A percentile compares a stretch with the other conserved stretches of the same genome.
phyloP scores from a whole-genome alignment of 2,113 vertebrate genomes.

The Trachemys scripta region DNA sequence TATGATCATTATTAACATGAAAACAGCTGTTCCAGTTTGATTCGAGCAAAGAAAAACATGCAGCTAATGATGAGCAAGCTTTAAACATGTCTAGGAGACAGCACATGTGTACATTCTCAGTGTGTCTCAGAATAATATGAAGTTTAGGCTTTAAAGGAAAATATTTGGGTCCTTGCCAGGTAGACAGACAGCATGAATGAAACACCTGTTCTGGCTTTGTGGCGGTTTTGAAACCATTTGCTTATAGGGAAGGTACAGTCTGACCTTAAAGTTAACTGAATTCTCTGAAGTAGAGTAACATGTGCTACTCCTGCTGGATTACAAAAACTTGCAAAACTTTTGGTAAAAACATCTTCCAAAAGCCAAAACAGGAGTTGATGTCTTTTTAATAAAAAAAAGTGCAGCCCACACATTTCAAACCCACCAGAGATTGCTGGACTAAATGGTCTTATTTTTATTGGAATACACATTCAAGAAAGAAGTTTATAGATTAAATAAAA shows the following conservation, averaged over 20 bases:
- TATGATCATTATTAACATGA: slow-evolving; percentile 44
- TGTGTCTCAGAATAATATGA: neutral
- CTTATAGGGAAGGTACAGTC: slow-evolving; percentile 66
- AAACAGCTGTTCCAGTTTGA: slow-evolving; percentile 58
- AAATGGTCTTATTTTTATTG: neutral
- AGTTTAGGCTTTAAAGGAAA: slow-evolving; percentile 56
- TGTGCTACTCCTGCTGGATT: slow-evolving; percentile 5
- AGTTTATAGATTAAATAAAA: slow-evolving; percentile 16
- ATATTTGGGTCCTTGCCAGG: slow-evolving; percentile 70
- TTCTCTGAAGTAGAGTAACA: slow-evolving; percentile 65
- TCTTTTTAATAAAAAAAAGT: neutral
- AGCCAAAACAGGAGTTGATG: slow-evolving; percentile 28
- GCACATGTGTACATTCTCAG: neutral
- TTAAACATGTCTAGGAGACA: slow-evolving; percentile 2
- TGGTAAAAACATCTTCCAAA: neutral
- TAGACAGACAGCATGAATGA: slow-evolving; percentile 73
- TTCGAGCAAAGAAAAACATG: slow-evolving; percentile 15
- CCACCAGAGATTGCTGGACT: neutral
- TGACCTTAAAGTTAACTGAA: slow-evolving; percentile 68
- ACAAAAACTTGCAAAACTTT: slow-evolving; percentile 35
- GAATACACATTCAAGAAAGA: neutral
- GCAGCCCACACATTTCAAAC: neutral
- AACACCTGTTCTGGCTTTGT: slow-evolving; percentile 76
- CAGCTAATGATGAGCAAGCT: neutral
- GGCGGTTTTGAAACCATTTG: slow-evolving; percentile 57